Base-by-base conservation (phyloP, 2,113 vertebrate species). In the Brienomyrus longianalis region DNA sequence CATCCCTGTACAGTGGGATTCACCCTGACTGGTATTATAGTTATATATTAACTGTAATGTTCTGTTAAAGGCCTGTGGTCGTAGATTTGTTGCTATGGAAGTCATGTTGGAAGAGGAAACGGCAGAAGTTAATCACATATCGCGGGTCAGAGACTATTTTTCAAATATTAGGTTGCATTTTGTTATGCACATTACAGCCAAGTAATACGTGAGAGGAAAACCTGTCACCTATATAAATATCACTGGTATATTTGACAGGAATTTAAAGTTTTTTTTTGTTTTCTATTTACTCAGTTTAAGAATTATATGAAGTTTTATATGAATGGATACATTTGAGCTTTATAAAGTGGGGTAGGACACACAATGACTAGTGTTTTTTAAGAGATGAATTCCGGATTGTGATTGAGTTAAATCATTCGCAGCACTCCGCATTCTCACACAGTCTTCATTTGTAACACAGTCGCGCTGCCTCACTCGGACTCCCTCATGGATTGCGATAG, bases 21-120 rank as follows among this genome's bases (percentile, higher is more conserved):
- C 62, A 70, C 62, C 27, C 62, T 31, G 11, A 70, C 10, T 31
- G 9, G 27, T 70, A 13, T 70, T 70, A 70, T 70, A 66, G n/a
- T 70, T 70, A 13, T 3, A 70, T 70, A 11, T 31, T 70, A 80
- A 45, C 74, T 52, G 10, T 21, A 13, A 74, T 83, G 87, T 87
- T 48, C 50, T 59, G 56, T 88, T 56, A 80, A 51, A 83, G 45
- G 90, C 54, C 43, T n/a, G 87, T 35, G 47, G 45, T 45, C 21
- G n/a, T 83, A 56, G 59, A 86, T 91, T 87, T 70, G 59, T 45
- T 84, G 48, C 62, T 84, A 56, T 56, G 48, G 21, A 23, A 56
- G n/a, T 47, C 35, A 27, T 21, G 86, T 15, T 62, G 77, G 54
- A 39, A 56, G 88, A 48, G 43, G 80, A 86, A 85, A 86, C 31